phyloP scores from a whole-genome alignment of 2,113 vertebrate species.

The Choloepus hoffmanni region DNA sequence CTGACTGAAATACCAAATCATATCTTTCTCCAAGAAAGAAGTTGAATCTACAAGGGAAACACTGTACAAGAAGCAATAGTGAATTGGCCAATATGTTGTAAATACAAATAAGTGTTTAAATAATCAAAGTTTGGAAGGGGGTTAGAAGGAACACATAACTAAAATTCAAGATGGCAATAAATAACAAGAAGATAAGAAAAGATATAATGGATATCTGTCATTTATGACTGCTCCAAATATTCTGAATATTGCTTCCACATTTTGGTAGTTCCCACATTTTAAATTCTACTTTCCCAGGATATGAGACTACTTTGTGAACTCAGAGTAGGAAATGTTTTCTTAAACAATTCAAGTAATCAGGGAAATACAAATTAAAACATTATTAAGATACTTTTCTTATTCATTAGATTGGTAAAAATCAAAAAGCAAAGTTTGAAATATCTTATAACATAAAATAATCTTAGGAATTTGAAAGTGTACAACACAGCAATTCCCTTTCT shows the following conservation, averaged over 20 bases:
- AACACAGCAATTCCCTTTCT: background rate
- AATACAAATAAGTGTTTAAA: background rate
- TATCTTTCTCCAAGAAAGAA: background rate
- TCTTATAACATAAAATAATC: background rate
- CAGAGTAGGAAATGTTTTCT: background rate
- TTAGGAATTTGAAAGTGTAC: background rate
- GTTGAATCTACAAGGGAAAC: background rate
- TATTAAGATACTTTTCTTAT: background rate
- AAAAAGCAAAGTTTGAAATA: conserved; percentile 30
- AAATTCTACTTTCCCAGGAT: background rate
- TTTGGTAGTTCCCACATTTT: background rate
- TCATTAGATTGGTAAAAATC: background rate
- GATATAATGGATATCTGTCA: background rate
- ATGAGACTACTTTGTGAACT: background rate
- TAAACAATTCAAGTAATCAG: background rate
- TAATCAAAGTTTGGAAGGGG: background rate
- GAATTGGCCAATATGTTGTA: background rate
- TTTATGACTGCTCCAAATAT: background rate
- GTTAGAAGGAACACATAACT: background rate
- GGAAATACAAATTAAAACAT: conserved; percentile 15
- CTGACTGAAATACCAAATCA: background rate
- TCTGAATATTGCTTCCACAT: background rate
- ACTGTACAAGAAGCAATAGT: background rate
- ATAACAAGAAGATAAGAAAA: background rate
- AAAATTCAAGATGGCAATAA: background rate